These are phyloP conservation scores for Clarias gariepinus DNA, from an alignment of 2,113 vertebrate genomes.

Conservation along the genomic window DNA sequence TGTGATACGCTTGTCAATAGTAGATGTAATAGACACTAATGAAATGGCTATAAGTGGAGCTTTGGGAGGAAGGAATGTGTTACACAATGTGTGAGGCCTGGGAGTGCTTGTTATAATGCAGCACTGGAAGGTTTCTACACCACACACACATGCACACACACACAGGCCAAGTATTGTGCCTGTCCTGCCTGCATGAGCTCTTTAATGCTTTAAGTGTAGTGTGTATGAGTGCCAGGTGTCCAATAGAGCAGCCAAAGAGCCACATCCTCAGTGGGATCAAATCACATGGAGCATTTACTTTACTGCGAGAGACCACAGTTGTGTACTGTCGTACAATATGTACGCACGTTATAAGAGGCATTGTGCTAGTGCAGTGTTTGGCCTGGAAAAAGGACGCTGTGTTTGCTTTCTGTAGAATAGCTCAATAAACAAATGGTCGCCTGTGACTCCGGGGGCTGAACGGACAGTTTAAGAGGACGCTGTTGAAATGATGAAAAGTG, in stretches of 20 bases:
- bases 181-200: constrained; percentile 47
- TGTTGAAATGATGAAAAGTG: constrained; percentile 46
- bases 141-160: background rate
- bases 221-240: constrained; percentile 58
- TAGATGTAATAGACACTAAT: constrained; percentile 71
- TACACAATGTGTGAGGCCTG: constrained; percentile 34
- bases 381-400: constrained; percentile 40
- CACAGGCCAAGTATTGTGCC: constrained; percentile 61
- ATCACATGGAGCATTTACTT: constrained; percentile 49
- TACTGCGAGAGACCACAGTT: constrained; percentile 15
- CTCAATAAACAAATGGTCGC: constrained; percentile 35
- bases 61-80: constrained; percentile 38
- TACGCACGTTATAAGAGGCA: constrained; percentile 26
- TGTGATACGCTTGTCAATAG: constrained; percentile 72
- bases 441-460: background rate
- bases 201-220: constrained; percentile 49
- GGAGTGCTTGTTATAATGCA: constrained; percentile 16
- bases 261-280: constrained; percentile 45
- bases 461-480: constrained; percentile 4
- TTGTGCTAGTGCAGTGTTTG: constrained; percentile 49
- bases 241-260: constrained; percentile 57
- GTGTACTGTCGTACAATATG: constrained; percentile 21
- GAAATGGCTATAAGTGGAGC: constrained; percentile 63
- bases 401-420: constrained; percentile 43
- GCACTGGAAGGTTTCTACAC: constrained; percentile 17